These are phyloP conservation scores for Rostratula benghalensis DNA, from an alignment of 2,113 vertebrate species.

Conservation along the genomic window DNA sequence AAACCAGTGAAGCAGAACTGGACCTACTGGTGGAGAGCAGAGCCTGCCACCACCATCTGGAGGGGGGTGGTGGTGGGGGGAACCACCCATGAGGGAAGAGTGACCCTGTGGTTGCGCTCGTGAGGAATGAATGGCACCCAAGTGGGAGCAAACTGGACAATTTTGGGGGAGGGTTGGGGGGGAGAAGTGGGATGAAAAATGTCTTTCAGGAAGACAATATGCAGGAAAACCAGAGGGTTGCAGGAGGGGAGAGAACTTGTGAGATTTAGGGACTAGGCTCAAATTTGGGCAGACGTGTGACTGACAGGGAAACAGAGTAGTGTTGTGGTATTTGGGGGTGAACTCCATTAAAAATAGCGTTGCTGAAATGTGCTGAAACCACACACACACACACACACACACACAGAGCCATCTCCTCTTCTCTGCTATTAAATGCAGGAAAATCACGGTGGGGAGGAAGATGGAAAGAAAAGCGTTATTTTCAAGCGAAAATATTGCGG, in stretches of 20 bases:
- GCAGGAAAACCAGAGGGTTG: not conserved
- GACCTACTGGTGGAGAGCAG: not conserved
- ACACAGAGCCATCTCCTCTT: not conserved
- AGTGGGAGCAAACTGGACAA: not conserved
- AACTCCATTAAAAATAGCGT: not conserved
- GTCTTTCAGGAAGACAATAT: not conserved
- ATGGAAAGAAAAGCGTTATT: not conserved
- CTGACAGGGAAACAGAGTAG: not conserved
- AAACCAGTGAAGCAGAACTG: not conserved
- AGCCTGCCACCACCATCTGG: not conserved
- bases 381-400: rapidly evolving
- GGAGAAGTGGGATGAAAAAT: not conserved
- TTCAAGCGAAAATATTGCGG: not conserved
- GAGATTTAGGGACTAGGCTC: not conserved
- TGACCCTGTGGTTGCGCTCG: rapidly evolving
- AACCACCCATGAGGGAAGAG: rapidly evolving
- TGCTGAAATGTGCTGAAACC: not conserved
- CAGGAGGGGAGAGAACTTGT: not conserved
- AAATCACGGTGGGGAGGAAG: not conserved
- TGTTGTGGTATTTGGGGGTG: not conserved
- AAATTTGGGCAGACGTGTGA: not conserved
- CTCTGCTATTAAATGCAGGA: not conserved
- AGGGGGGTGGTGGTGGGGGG: too few species aligned
- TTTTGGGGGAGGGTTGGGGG: not conserved
- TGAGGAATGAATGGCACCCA: rapidly evolving